Evolutionary conservation across 2,888 invertebrate species (phyloP).

Genomic region (Empis livida): DNA sequence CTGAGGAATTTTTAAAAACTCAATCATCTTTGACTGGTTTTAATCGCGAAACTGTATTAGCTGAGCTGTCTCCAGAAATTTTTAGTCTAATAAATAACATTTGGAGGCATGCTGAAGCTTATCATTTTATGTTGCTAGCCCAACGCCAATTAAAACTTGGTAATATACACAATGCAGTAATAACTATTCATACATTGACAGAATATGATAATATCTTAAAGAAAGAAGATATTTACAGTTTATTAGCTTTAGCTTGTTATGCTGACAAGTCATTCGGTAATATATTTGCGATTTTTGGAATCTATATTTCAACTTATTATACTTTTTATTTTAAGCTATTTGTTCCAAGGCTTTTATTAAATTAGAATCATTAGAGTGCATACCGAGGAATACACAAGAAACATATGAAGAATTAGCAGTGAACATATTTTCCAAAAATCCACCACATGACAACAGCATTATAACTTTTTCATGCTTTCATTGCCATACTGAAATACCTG

Average conservation of each 20-base stretch:
- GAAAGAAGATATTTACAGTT: conserved; percentile 55
- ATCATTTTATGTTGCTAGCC: conserved; percentile 68
- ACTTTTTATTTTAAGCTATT: conserved; percentile 38
- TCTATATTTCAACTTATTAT: not conserved
- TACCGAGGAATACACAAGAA: conserved; percentile 28
- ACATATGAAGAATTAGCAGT: conserved; percentile 76
- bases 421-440: conserved; percentile 78
- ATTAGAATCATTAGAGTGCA: conserved; percentile 56
- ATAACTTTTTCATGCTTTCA: conserved; percentile 66
- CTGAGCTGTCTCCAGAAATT: conserved; percentile 34
- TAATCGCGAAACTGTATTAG: conserved; percentile 26
- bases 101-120: conserved; percentile 78
- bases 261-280: conserved; percentile 43
- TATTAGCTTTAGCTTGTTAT: conserved; percentile 52
- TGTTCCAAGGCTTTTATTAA: conserved; percentile 93
- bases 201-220: conserved; percentile 69
- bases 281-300: not conserved
- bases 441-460: conserved; percentile 63
- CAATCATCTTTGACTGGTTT: conserved; percentile 17
- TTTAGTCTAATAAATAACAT: conserved; percentile 54
- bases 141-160: conserved; percentile 67
- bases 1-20: conserved; percentile 49
- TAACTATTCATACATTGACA: conserved; percentile 51
- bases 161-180: conserved; percentile 62
- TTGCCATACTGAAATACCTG: conserved; percentile 66